Evolutionary conservation across 2,797 vertebrate genomes (phyloP).

Genomic region (Lycodopsis pacificus): DNA sequence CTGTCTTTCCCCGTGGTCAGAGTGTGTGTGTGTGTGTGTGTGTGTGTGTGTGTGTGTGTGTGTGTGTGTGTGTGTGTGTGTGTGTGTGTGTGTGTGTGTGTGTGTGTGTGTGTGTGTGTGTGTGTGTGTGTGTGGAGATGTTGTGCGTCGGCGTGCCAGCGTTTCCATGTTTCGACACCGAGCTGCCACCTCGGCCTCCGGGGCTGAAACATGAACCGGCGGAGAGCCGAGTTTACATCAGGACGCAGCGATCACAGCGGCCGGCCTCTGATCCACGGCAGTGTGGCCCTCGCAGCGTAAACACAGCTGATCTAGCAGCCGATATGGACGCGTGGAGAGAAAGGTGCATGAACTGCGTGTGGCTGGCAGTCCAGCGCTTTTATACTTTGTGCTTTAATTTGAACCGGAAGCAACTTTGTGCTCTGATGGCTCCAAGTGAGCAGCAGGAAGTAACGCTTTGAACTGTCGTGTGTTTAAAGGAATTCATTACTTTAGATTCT

Average conservation of each 20-base stretch:
- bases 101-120: slow-evolving; percentile 12
- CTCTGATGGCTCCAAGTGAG: slow-evolving; percentile 15
- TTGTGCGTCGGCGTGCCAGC: slow-evolving; percentile 42
- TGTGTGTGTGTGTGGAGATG: slow-evolving; percentile 33
- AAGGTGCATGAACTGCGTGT: slow-evolving; percentile 63
- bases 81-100: slow-evolving; percentile 20
- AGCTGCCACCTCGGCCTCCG: slow-evolving; percentile 63
- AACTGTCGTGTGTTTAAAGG: slow-evolving; percentile 9
- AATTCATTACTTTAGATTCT: slow-evolving; percentile 12
- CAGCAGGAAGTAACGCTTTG: slow-evolving; percentile 30
- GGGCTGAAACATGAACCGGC: slow-evolving; percentile 73
- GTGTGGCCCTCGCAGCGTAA: slow-evolving; percentile 65
- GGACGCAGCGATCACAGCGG: slow-evolving; percentile 64
- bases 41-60: slow-evolving; percentile 20
- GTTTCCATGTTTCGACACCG: slow-evolving; percentile 68
- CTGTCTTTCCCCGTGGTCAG: slow-evolving; percentile 16
- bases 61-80: slow-evolving; percentile 17
- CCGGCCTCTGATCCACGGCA: slow-evolving; percentile 62
- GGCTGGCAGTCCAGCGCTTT: slow-evolving; percentile 55
- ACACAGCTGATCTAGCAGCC: slow-evolving; percentile 69
- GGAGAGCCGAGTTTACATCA: slow-evolving; percentile 61
- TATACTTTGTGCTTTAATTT: slow-evolving; percentile 28
- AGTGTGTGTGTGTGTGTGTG: slow-evolving; percentile 12
- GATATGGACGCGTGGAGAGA: slow-evolving; percentile 49
- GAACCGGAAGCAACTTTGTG: slow-evolving; percentile 14